Conservation (phyloP, 2,888 invertebrate genomes). For the Cerastis rubricosa region DNA sequence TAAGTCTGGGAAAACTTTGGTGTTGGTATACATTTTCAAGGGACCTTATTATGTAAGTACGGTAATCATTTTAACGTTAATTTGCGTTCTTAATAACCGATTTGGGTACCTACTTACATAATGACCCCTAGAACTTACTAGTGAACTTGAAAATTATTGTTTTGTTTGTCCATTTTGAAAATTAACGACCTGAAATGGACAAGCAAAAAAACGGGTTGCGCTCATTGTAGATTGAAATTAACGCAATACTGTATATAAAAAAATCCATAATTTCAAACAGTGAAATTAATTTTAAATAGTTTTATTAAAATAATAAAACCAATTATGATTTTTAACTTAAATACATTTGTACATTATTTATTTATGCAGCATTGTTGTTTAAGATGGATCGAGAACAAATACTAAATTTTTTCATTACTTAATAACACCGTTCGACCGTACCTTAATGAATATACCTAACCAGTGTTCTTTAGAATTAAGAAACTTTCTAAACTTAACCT, state of each 20-base stretch:
- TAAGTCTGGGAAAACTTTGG: conserved; percentile 32
- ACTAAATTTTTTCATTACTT: not conserved
- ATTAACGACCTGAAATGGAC: conserved; percentile 74
- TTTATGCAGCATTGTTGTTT: not conserved
- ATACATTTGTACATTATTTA: conserved; percentile 4
- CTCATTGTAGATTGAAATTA: conserved; percentile 2
- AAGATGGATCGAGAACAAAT: not conserved
- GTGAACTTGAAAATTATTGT: conserved; percentile 7
- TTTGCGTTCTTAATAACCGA: not conserved
- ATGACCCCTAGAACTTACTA: not conserved
- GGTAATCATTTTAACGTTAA: not conserved
- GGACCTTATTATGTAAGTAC: conserved; percentile 18
- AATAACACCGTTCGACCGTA: not conserved
- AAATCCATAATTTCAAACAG: not conserved
- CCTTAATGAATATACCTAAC: not conserved
- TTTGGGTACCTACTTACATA: conserved; percentile 36
- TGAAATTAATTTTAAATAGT: no score
- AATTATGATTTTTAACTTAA: not conserved
- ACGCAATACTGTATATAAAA: conserved; percentile 1
- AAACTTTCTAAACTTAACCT: not conserved
- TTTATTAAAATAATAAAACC: no score
- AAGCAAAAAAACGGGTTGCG: conserved; percentile 65
- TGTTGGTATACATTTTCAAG: conserved; percentile 25
- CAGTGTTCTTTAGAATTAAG: conserved; percentile 33
- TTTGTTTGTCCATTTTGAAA: conserved; percentile 80